Percentiles rank a stretch among this genome's conserved stretches.
These are phyloP conservation scores for Disparrhopalites patrizii DNA, from an alignment of 2,888 invertebrate genomes.

Conservation along the genomic window DNA sequence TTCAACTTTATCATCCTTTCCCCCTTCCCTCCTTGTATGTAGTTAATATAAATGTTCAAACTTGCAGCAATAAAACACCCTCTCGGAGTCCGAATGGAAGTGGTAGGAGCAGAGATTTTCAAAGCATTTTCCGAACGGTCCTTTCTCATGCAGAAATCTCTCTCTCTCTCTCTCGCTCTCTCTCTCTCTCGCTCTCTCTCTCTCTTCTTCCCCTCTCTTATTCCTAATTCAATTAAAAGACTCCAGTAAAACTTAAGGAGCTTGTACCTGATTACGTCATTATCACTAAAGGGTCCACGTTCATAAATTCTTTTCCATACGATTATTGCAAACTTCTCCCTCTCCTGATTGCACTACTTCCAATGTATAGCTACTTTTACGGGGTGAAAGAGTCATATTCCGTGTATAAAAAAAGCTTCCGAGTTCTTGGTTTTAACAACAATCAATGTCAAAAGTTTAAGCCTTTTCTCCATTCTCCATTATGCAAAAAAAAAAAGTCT, in stretches of 20 bases:
- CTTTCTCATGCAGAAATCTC: not conserved
- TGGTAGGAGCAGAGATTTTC: not conserved
- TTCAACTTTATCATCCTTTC: too few relatives aligned
- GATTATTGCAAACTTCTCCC: not conserved
- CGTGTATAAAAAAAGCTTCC: too few relatives aligned
- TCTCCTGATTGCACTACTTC: not conserved
- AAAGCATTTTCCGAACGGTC: not conserved
- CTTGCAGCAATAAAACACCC: too few relatives aligned
- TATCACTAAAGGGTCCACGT: constrained; percentile 14
- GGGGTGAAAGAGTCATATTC: too few relatives aligned
- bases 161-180: not conserved
- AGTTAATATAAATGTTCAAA: too few relatives aligned
- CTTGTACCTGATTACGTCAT: constrained; percentile 27
- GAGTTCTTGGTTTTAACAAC: too few relatives aligned
- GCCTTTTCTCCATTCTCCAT: too few relatives aligned
- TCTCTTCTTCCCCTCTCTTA: constrained; percentile 16
- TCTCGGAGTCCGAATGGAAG: not conserved
- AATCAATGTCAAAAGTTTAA: too few relatives aligned
- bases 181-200: not conserved
- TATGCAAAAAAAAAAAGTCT: too few relatives aligned
- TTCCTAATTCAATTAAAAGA: constrained; percentile 32
- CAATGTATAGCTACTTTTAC: not conserved
- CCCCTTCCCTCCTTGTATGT: too few relatives aligned
- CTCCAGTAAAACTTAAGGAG: constrained; percentile 31
- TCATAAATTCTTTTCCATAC: not conserved